Conservation (phyloP, 1,140 invertebrate genomes). For the Ptiloglossa arizonensis region DNA sequence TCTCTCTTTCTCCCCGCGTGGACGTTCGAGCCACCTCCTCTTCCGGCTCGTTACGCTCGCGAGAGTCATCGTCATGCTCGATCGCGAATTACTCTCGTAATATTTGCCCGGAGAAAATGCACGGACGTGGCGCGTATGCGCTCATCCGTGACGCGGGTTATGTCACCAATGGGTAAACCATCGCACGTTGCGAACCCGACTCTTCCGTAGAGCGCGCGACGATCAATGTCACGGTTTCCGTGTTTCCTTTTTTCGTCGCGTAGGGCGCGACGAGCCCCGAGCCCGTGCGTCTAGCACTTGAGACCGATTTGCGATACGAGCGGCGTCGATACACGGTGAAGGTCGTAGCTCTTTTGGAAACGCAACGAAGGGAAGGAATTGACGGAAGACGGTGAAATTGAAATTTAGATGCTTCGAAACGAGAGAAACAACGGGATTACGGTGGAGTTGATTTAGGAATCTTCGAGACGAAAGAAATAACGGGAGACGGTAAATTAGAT, state of each 20-base stretch:
- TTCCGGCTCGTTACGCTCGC: conserved; percentile 46
- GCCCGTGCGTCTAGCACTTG: too few species aligned
- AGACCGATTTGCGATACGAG: too few species aligned
- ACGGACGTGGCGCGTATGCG: conserved; percentile 22
- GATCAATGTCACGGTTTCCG: conserved; percentile 44
- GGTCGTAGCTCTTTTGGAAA: too few species aligned
- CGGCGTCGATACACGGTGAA: too few species aligned
- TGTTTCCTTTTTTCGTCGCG: conserved; percentile 5
- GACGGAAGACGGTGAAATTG: too few species aligned
- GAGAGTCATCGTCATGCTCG: conserved; percentile 63
- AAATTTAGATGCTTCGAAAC: too few species aligned
- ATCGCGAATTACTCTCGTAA: conserved; percentile 57
- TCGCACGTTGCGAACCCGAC: conserved; percentile 32
- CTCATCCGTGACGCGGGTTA: conserved; percentile 56
- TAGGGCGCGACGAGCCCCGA: too few species aligned
- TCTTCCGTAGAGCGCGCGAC: conserved; percentile 30
- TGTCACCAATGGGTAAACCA: conserved; percentile 61
- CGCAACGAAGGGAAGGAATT: too few species aligned
- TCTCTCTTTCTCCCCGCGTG: conserved; percentile 35
- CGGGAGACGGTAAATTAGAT: too few species aligned
- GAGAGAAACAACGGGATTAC: too few species aligned
- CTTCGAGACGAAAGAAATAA: too few species aligned
- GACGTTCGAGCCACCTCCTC: background rate
- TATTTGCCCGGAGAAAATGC: conserved; percentile 54
- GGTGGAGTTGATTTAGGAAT: too few species aligned